These are phyloP conservation scores for Rhyacichthys aspro DNA, from an alignment of 2,797 vertebrate species.

Conservation along the genomic window DNA sequence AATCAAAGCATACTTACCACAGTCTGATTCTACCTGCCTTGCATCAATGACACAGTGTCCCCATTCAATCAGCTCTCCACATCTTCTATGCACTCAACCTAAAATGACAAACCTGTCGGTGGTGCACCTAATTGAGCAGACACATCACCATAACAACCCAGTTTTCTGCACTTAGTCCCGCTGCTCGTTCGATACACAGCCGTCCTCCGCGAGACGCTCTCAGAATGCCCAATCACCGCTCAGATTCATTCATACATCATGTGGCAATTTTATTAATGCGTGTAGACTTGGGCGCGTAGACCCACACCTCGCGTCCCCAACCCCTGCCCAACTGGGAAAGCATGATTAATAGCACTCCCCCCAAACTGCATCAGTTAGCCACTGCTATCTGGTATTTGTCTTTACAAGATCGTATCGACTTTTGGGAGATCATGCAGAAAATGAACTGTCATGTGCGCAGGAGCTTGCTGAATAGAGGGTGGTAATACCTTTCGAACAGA, in stretches of 20 bases:
- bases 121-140: slow-evolving; percentile 29
- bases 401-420: slow-evolving; percentile 82
- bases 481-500: slow-evolving; percentile 70
- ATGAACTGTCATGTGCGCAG: slow-evolving; percentile 81
- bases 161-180: slow-evolving; percentile 29
- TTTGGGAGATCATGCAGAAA: slow-evolving; percentile 84
- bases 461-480: slow-evolving; percentile 62
- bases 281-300: slow-evolving; percentile 63
- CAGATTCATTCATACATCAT: slow-evolving; percentile 78
- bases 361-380: slow-evolving; percentile 77
- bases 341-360: slow-evolving; percentile 78
- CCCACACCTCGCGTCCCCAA: slow-evolving; percentile 39
- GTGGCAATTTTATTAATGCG: slow-evolving; percentile 76
- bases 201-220: slow-evolving; percentile 18
- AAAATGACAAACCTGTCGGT: slow-evolving; percentile 15
- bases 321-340: slow-evolving; percentile 28
- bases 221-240: slow-evolving; percentile 69
- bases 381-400: slow-evolving; percentile 81
- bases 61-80: slow-evolving; percentile 7
- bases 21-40: not conserved
- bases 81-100: slow-evolving; percentile 6
- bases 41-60: not conserved
- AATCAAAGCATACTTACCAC: not conserved
- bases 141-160: slow-evolving; percentile 22
- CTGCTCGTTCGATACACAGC: slow-evolving; percentile 34